phyloP scores from a whole-genome alignment of 2,888 invertebrate species.

The Philhelius pedissequus region DNA sequence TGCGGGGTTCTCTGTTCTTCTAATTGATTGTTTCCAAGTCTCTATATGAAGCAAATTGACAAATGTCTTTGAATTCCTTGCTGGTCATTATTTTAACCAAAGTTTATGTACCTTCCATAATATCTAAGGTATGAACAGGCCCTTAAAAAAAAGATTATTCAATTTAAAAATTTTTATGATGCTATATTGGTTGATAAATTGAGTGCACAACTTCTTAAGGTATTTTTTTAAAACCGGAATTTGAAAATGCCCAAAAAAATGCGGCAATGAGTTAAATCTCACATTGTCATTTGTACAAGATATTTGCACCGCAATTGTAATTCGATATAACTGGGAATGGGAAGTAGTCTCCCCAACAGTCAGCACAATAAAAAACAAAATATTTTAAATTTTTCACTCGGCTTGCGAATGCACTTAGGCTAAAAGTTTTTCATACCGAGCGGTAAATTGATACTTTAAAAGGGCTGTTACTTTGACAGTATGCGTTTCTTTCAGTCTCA shows the following conservation, averaged over 20 bases:
- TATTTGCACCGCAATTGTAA: conserved; percentile 40
- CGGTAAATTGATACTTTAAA: conserved; percentile 40
- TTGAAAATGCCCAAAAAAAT: background rate
- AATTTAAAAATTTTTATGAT: conserved; percentile 10
- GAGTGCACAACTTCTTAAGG: background rate
- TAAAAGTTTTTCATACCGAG: background rate
- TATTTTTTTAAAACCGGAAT: background rate
- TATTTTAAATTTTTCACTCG: background rate
- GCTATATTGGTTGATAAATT: conserved; percentile 11
- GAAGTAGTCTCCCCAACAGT: conserved; percentile 30
- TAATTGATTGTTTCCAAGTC: conserved; percentile 65
- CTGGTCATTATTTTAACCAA: conserved; percentile 34
- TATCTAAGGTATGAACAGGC: background rate
- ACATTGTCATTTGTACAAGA: background rate
- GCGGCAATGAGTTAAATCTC: background rate
- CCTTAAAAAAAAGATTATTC: conserved; percentile 10
- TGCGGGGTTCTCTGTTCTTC: conserved; percentile 60
- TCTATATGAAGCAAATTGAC: conserved; percentile 55
- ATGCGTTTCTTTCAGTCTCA: conserved; percentile 40
- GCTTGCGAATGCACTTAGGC: background rate
- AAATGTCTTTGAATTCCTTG: conserved; percentile 56
- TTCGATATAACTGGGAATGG: conserved; percentile 63
- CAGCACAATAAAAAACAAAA: conserved; percentile 7
- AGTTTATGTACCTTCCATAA: conserved; percentile 9
- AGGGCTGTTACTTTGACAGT: background rate